Evolutionary conservation across 2,113 vertebrate species (phyloP).

Genomic region (Leptocoma aspasia): DNA sequence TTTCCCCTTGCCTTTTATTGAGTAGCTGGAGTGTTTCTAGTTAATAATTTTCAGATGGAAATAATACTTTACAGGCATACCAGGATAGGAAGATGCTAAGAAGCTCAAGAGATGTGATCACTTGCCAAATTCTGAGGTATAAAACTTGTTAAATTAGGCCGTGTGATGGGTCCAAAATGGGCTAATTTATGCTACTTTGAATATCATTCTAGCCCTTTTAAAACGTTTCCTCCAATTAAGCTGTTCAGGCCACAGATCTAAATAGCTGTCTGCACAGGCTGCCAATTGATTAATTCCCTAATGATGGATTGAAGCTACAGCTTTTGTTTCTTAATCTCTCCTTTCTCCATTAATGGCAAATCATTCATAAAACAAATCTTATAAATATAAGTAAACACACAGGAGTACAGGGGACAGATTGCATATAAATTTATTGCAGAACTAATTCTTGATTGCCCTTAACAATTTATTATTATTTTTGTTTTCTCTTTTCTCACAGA

Average conservation of each 20-base stretch:
- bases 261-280: constrained; percentile 77
- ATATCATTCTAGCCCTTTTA: constrained; percentile 71
- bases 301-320: constrained; percentile 79
- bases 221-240: constrained; percentile 76
- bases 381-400: constrained; percentile 56
- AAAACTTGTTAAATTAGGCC: constrained; percentile 73
- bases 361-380: constrained; percentile 65
- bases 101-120: constrained; percentile 60
- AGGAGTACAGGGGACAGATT: constrained; percentile 25
- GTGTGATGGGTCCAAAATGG: constrained; percentile 70
- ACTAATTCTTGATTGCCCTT: constrained; percentile 49
- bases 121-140: constrained; percentile 70
- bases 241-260: constrained; percentile 74
- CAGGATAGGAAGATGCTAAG: constrained; percentile 33
- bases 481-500: constrained; percentile 21
- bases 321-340: constrained; percentile 78
- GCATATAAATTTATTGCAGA: constrained; percentile 40
- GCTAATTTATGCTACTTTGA: constrained; percentile 76
- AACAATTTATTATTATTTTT: constrained; percentile 26
- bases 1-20: background rate
- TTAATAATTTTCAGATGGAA: constrained; percentile 57
- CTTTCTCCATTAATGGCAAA: constrained; percentile 71
- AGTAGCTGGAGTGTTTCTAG: background rate
- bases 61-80: constrained; percentile 9
- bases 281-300: constrained; percentile 83